phyloP scores from a whole-genome alignment of 2,888 invertebrate species.

The Spilarctia lutea region DNA sequence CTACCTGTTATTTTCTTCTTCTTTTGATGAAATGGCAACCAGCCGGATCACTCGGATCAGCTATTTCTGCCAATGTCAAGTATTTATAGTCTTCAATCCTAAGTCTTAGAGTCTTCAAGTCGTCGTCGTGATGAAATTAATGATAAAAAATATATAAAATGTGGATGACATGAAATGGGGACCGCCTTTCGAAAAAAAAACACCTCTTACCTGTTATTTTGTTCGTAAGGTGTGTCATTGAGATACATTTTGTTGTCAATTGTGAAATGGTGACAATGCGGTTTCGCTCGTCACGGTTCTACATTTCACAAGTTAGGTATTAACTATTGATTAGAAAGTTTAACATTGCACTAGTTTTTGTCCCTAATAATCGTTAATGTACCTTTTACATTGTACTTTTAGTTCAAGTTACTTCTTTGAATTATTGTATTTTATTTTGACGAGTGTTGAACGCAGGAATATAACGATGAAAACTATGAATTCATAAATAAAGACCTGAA shows the following conservation, averaged over 20 bases:
- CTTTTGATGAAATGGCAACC: too few relatives aligned
- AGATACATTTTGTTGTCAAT: background rate
- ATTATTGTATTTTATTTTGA: background rate
- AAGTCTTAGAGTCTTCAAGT: too few relatives aligned
- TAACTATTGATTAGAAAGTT: background rate
- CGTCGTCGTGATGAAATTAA: too few relatives aligned
- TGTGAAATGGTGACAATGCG: background rate
- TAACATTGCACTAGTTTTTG: background rate
- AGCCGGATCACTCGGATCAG: too few relatives aligned
- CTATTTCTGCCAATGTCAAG: too few relatives aligned
- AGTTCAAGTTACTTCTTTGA: background rate
- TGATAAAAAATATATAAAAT: too few relatives aligned
- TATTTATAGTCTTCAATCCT: too few relatives aligned
- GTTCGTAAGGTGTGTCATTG: background rate
- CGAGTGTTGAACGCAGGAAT: background rate
- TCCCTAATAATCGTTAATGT: background rate
- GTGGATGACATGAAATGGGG: too few relatives aligned
- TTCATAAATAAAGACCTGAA: background rate
- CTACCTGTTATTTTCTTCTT: background rate
- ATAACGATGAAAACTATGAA: background rate
- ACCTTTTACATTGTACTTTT: background rate
- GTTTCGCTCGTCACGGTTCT: background rate
- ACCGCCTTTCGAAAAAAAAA: too few relatives aligned
- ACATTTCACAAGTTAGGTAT: background rate
- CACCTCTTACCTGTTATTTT: background rate